These are phyloP conservation scores for Balaeniceps rex DNA, from an alignment of 2,113 vertebrate genomes.

Conservation along the genomic window DNA sequence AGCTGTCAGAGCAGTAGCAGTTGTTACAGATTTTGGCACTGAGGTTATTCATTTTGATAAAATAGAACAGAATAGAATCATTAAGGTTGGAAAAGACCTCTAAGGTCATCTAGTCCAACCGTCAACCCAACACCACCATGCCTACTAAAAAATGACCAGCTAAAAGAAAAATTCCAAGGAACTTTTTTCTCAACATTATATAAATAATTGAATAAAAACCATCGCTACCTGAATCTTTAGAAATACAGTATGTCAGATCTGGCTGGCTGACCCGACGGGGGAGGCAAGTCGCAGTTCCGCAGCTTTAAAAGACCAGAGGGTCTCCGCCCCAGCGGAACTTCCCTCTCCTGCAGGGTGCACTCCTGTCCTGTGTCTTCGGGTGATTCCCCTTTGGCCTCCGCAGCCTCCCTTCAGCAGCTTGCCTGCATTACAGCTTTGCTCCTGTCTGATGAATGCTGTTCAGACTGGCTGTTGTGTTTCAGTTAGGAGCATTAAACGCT, in stretches of 20 bases:
- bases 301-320: neutral
- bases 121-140: no score
- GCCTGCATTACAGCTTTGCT: neutral
- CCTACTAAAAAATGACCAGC: no score
- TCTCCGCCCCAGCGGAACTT: accelerated
- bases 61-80: no score
- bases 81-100: no score
- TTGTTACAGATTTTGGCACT: neutral
- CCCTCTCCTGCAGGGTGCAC: neutral
- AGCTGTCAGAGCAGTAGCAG: neutral
- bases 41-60: neutral
- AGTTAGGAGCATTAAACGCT: neutral
- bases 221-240: neutral
- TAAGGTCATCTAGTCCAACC: no score
- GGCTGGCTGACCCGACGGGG: neutral
- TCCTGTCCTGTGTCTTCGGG: neutral
- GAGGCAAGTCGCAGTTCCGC: neutral
- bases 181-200: neutral
- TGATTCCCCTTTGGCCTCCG: neutral
- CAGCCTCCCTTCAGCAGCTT: neutral
- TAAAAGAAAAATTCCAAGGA: neutral
- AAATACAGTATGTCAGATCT: neutral
- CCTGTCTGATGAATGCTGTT: neutral
- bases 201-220: neutral
- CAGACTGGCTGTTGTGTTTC: neutral